Percentiles rank a stretch among this genome's conserved stretches.
phyloP scores from a whole-genome alignment of 2,888 invertebrate genomes.

The Drosophila nigricruria region DNA sequence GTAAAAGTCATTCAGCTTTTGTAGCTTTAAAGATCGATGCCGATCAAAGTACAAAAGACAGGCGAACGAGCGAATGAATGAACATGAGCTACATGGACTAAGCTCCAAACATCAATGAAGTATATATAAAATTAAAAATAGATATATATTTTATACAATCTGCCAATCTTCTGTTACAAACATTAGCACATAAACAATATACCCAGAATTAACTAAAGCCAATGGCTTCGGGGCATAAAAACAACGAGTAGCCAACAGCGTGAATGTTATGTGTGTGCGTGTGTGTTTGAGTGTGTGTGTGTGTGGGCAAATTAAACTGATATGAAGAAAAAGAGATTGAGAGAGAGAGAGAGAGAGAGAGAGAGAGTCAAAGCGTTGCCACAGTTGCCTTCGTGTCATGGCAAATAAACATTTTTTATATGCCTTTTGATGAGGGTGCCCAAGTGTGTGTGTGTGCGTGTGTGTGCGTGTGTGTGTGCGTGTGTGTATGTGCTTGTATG shows the following conservation, averaged over 20 bases:
- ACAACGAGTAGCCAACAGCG: slow-evolving; percentile 44
- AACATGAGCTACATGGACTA: too few species aligned
- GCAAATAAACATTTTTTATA: slow-evolving; percentile 74
- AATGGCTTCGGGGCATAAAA: background rate
- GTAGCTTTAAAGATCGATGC: too few species aligned
- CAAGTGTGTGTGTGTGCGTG: slow-evolving; percentile 8
- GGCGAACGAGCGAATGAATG: too few species aligned
- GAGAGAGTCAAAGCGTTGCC: slow-evolving; percentile 23
- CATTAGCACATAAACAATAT: background rate
- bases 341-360: background rate
- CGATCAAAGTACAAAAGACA: too few species aligned
- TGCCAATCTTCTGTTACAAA: background rate
- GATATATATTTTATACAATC: background rate
- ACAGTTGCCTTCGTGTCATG: slow-evolving; percentile 72
- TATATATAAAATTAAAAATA: too few species aligned
- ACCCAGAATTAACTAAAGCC: background rate
- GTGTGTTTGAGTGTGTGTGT: background rate
- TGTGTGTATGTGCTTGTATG: slow-evolving; percentile 18
- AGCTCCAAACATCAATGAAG: too few species aligned
- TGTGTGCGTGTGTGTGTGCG: slow-evolving; percentile 18
- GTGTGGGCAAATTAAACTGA: slow-evolving; percentile 16
- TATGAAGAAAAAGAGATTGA: background rate
- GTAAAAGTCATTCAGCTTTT: too few species aligned
- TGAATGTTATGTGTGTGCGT: slow-evolving; percentile 16
- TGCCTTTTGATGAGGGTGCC: slow-evolving; percentile 71